Conservation (phyloP, 2,113 vertebrate genomes). For the Muscicapa adusta region DNA sequence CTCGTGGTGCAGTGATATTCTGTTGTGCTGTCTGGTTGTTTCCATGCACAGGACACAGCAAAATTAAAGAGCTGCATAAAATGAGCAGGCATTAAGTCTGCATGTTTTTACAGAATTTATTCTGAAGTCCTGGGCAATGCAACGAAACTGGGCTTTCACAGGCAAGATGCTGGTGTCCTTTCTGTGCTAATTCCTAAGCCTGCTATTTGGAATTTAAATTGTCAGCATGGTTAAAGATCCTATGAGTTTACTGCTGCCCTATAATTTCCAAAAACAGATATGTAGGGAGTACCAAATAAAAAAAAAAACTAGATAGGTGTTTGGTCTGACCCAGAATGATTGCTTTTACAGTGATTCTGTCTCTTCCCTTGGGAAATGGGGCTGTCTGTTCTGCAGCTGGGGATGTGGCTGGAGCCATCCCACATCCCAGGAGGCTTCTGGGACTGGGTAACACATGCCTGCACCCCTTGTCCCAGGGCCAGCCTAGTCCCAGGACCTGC, state of each 20-base stretch:
- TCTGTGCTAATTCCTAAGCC: neutral
- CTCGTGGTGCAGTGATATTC: rapidly evolving
- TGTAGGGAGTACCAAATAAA: neutral
- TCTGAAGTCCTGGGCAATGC: neutral
- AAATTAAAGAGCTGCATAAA: neutral
- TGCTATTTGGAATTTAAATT: neutral
- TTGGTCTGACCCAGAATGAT: neutral
- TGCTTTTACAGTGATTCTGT: neutral
- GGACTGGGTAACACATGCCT: neutral
- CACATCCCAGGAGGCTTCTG: rapidly evolving
- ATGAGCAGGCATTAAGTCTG: neutral
- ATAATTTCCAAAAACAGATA: neutral
- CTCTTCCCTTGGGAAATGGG: neutral
- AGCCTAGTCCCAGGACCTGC: neutral
- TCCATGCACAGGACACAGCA: neutral
- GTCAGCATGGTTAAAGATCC: neutral
- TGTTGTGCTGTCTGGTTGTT: neutral
- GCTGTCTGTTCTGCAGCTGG: neutral
- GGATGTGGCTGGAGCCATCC: neutral
- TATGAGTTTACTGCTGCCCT: neutral
- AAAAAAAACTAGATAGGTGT: neutral
- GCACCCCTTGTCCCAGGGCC: neutral
- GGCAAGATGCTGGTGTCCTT: neutral
- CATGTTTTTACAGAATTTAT: neutral
- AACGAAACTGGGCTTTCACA: neutral